These are phyloP conservation scores for Plagodis dolabraria DNA, from an alignment of 2,888 invertebrate species.

Conservation along the genomic window DNA sequence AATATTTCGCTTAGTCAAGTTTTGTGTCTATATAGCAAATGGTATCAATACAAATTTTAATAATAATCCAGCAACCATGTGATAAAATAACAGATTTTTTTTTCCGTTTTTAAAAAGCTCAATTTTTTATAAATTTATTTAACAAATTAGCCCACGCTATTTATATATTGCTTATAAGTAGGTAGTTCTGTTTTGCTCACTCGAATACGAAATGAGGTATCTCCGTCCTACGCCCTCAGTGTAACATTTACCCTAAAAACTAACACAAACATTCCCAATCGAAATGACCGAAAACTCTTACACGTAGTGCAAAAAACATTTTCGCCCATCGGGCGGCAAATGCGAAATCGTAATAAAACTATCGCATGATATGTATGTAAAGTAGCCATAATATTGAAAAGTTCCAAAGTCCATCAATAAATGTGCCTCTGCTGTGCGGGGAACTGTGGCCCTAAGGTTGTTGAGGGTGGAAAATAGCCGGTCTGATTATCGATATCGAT, in stretches of 20 bases:
- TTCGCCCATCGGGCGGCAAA: constrained; percentile 82
- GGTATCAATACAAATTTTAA: too few relatives aligned
- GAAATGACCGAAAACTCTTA: constrained; percentile 49
- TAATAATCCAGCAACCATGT: too few relatives aligned
- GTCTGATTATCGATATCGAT: constrained; percentile 23
- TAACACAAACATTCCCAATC: constrained; percentile 36
- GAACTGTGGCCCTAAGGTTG: constrained; percentile 49
- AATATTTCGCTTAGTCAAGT: too few relatives aligned
- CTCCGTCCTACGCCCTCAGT: too few relatives aligned
- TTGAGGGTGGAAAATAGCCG: constrained; percentile 18
- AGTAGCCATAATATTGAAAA: constrained; percentile 84
- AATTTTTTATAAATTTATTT: too few relatives aligned
- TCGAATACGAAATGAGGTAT: too few relatives aligned
- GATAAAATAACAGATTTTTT: too few relatives aligned
- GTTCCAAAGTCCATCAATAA: constrained; percentile 84
- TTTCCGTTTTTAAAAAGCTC: too few relatives aligned
- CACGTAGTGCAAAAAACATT: constrained; percentile 56
- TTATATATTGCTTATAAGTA: too few relatives aligned
- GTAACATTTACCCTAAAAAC: not conserved
- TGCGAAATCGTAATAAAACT: constrained; percentile 84
- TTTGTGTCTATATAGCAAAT: too few relatives aligned
- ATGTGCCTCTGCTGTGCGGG: constrained; percentile 72
- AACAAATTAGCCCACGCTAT: too few relatives aligned
- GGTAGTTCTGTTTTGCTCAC: too few relatives aligned
- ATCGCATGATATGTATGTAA: constrained; percentile 77